These are phyloP conservation scores for Chaenocephalus aceratus DNA, from an alignment of 2,113 vertebrate species.

Conservation along the genomic window DNA sequence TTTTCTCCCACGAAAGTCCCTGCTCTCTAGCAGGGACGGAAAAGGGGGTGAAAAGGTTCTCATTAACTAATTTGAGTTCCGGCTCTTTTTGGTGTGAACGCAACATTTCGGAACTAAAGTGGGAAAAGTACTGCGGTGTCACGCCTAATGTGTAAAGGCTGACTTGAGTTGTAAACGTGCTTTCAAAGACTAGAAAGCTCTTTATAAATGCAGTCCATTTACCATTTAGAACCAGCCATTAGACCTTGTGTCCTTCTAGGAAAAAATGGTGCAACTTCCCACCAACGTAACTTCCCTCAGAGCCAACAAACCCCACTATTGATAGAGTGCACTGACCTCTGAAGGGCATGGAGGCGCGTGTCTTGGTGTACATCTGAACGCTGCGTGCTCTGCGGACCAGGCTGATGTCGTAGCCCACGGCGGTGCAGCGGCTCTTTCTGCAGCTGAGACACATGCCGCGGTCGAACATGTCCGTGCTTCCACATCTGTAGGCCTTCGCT, in stretches of 20 bases:
- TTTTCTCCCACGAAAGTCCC: too few species aligned
- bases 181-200: too few species aligned
- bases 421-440: constrained; percentile 82
- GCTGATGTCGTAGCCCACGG: constrained; percentile 80
- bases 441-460: constrained; percentile 85
- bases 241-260: background rate
- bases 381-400: constrained; percentile 72
- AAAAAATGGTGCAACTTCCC: background rate
- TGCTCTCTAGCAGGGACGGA: too few species aligned
- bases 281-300: background rate
- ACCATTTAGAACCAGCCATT: background rate
- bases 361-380: constrained; percentile 84
- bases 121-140: too few species aligned
- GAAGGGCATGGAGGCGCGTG: constrained; percentile 84
- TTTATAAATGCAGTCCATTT: too few species aligned
- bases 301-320: background rate
- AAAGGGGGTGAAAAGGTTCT: too few species aligned
- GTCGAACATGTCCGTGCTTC: constrained; percentile 79
- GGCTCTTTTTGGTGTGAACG: too few species aligned
- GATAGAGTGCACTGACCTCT: constrained; percentile 75
- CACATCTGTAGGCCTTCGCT: constrained; percentile 78
- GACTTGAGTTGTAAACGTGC: too few species aligned
- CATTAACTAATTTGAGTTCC: too few species aligned
- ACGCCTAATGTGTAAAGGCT: too few species aligned
- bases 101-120: too few species aligned